Conservation (phyloP, 2,113 vertebrate genomes). For the Elanus axillaris region DNA sequence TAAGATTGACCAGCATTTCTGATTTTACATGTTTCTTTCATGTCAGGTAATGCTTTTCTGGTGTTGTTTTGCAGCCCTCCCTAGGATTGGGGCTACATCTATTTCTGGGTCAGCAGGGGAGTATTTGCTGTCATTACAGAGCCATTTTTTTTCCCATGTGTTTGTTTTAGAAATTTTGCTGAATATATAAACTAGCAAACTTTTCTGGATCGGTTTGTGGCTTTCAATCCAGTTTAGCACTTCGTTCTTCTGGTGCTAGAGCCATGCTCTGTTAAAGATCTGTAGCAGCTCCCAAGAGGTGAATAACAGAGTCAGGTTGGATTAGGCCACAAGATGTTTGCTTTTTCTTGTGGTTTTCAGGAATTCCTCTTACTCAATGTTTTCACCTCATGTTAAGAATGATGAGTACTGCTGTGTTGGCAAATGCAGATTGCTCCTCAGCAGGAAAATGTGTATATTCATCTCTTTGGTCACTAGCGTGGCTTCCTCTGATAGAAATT, state of each 20-base stretch:
- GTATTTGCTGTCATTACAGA: not conserved
- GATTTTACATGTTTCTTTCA: not conserved
- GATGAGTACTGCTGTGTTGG: not conserved
- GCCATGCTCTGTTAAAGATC: not conserved
- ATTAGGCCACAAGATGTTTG: not conserved
- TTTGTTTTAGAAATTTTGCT: not conserved
- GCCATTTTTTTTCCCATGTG: not conserved
- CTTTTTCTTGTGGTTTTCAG: not conserved
- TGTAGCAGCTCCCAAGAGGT: not conserved
- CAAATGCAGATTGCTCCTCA: not conserved
- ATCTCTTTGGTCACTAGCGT: not conserved
- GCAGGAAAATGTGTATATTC: not conserved
- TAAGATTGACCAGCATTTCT: not conserved
- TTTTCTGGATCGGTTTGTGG: not conserved
- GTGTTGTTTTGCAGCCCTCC: not conserved
- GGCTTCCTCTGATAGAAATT: not conserved
- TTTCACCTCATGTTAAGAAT: not conserved
- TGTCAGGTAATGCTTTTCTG: not conserved
- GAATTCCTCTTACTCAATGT: not conserved
- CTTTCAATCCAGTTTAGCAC: not conserved
- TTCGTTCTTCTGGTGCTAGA: not conserved
- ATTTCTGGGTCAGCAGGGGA: not conserved
- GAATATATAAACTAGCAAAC: not conserved
- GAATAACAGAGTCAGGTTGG: not conserved
- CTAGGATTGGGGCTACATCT: not conserved